Conservation (phyloP, 2,888 invertebrate species). For the Urechis unicinctus region DNA sequence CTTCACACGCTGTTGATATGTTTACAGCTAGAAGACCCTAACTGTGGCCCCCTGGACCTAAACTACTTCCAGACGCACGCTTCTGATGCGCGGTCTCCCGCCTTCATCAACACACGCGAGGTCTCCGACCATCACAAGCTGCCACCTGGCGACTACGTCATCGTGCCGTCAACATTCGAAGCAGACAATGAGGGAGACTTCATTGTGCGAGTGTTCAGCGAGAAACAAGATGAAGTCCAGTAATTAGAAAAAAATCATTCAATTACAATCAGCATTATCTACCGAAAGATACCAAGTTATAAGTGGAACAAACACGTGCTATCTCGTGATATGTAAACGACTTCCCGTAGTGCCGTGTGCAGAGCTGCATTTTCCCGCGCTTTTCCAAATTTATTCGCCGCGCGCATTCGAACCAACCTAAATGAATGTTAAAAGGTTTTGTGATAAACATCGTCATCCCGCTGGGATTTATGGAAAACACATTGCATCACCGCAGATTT, state of each 20-base stretch:
- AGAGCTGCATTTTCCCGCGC: too few species aligned
- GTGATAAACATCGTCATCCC: too few species aligned
- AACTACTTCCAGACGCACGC: conserved; percentile 16
- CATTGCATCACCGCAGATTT: too few species aligned
- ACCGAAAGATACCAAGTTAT: too few species aligned
- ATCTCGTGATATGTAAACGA: too few species aligned
- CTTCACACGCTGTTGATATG: background rate
- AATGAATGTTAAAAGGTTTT: too few species aligned
- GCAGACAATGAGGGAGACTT: conserved; percentile 94
- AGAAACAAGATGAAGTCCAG: conserved; percentile 52
- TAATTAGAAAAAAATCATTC: background rate
- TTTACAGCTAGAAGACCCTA: conserved; percentile 1
- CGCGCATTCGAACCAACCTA: too few species aligned
- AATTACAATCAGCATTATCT: too few species aligned
- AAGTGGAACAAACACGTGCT: too few species aligned
- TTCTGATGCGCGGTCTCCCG: conserved; percentile 11
- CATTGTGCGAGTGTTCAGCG: conserved; percentile 85
- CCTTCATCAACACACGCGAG: conserved; percentile 89
- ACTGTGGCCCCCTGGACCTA: conserved; percentile 13
- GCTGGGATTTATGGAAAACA: too few species aligned
- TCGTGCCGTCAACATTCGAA: conserved; percentile 93
- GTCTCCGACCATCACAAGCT: conserved; percentile 84
- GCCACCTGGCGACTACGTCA: conserved; percentile 85
- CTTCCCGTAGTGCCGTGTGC: too few species aligned
- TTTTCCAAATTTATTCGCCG: too few species aligned